Evolutionary conservation across 1,140 invertebrate species (phyloP), one percentile per base, ranked within the genome.

Genomic region (Condylostylus longicornis): DNA sequence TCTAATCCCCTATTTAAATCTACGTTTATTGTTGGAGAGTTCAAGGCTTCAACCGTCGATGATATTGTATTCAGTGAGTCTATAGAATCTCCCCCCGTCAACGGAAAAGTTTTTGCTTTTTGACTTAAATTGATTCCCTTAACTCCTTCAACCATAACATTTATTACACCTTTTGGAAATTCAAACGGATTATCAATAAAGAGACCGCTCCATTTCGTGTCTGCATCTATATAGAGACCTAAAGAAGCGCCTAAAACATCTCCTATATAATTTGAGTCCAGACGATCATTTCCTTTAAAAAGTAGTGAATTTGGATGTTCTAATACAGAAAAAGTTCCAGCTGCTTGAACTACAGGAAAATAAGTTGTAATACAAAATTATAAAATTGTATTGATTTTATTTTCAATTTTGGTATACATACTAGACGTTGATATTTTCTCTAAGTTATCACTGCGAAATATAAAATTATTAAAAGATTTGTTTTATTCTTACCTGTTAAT

Each of bases 121-220:
- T 54, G 48, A 37, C 56, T 66, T 23, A 74, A 63, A 35, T 63
- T 64, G 21, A 68, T 50, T 15, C 49, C 52, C n/a, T 63, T 61
- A 6, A 81, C 61, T 38, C 81, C 82, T 60, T 81, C 75, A 27
- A 88, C 66, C 23, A 72, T 72, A 21, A 88, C 64, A 21, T 72
- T 70, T 18, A 87, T 77, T 32, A 81, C 69, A 22, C 78, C 79
- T 61, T 83, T 76, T 18, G 84, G 79, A 38, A 79, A 66, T 41
- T 74, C 67, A 45, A 89, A 87, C 7, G 82, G 77, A 64, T 82
- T 70, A 3, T 61, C 66, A 30, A 85, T 69, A 19, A 62, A 67
- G 35, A 88, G 49, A 12, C 80, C 81, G 45, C 65, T 65, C 80
- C 82, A 87, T 42, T 69, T 65, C 22, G 71, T 47, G 36, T 56